Evolutionary conservation across 2,113 vertebrate genomes (phyloP), one percentile per base, ranked within the genome.

Genomic region (Phrynosoma blainvillii): DNA sequence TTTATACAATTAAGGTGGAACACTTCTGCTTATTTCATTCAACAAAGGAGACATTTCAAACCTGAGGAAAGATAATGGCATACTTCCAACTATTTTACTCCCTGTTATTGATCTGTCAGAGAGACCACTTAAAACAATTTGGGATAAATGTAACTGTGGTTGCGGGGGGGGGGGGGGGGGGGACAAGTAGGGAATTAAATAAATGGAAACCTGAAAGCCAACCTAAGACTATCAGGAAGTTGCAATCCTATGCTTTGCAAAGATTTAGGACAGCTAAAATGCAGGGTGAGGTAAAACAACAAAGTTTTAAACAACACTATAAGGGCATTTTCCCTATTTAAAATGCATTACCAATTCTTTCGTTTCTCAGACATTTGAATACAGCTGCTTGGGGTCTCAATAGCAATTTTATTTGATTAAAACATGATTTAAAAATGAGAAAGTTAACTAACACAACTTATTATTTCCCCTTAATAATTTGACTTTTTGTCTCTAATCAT

Each of bases 1-100:
- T 85, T 85, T 90, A 84, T 1, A 0, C 32, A 54, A 80, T 73
- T 56, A 71, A 52, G 81, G 88, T 0, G 1, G 8, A 11, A 47
- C 84, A 82, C 25, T 86, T 52, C 42, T 78, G 52, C 32, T 85
- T 71, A 77, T 52, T 79, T 89, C 84, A 47, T 59, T 68, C 74
- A 77, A 80, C 21, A 47, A 0, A 21, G 79, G 40, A 5, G 42
- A 84, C 74, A 0, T 0, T 56, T 71, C 16, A 84, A 40, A 25
- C 14, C 12, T 66, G 54, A 68, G 32, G 2, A 54, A 68, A 88
- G 23, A 62, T 62, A 75, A 79, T 25, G 20, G 18, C 42, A 42
- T 70, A n/a, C 40, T 30, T 36, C 6, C 62, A 79, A 70, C 70
- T 70, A 56, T 78, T 84, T 70, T 73, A 73, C 70, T 62, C 32